A percentile compares a stretch with the other conserved stretches of the same genome.
These are phyloP conservation scores for Ormyrus nitidulus DNA, from an alignment of 2,888 invertebrate genomes.

Conservation along the genomic window DNA sequence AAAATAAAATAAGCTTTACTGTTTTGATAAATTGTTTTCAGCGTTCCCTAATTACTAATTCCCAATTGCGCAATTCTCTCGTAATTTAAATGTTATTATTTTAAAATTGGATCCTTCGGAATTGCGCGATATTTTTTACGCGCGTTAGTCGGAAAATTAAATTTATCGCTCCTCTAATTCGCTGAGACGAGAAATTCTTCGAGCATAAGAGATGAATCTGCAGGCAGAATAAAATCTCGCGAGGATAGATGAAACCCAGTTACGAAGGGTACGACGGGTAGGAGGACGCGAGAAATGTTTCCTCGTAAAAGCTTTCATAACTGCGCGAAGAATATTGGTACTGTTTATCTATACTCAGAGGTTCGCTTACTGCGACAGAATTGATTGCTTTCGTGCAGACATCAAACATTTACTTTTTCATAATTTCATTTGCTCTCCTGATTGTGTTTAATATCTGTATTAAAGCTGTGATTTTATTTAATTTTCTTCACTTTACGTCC, in stretches of 20 bases:
- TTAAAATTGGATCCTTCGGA: neutral
- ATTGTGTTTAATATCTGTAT: too few relatives aligned
- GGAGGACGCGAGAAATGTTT: conserved; percentile 12
- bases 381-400: too few relatives aligned
- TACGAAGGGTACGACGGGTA: neutral
- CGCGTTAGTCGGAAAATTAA: conserved; percentile 1
- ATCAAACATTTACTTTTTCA: too few relatives aligned
- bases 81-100: neutral
- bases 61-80: too few relatives aligned
- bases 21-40: neutral
- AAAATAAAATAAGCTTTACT: neutral
- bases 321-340: neutral
- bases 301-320: neutral
- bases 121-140: conserved; percentile 3
- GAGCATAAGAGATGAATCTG: conserved; percentile 30
- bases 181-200: conserved; percentile 35
- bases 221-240: conserved; percentile 25
- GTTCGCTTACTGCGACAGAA: too few relatives aligned
- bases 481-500: too few relatives aligned
- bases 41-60: too few relatives aligned
- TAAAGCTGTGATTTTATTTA: too few relatives aligned
- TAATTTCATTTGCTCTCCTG: too few relatives aligned
- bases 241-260: conserved; percentile 26
- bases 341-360: neutral
- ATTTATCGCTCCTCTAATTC: conserved; percentile 30